Percentiles rank a stretch among this genome's conserved stretches.
Evolutionary conservation across 1,140 invertebrate species (phyloP).

Genomic region (Bacillus rossius): DNA sequence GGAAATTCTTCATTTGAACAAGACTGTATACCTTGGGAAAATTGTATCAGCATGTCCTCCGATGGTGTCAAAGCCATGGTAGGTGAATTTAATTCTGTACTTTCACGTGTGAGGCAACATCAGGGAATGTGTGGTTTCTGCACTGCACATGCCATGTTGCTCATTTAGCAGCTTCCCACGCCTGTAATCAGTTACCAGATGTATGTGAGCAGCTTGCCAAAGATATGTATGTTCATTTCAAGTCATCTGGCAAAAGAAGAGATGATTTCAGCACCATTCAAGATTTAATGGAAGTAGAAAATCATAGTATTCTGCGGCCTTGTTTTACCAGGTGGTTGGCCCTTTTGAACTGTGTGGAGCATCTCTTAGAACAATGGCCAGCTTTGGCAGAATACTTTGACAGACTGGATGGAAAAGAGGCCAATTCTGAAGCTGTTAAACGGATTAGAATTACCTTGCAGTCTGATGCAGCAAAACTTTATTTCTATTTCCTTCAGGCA

Average conservation of each 20-base stretch:
- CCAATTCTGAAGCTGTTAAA: not conserved
- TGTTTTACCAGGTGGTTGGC: conserved; percentile 1
- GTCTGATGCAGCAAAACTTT: not conserved
- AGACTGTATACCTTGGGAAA: not conserved
- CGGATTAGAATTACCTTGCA: not conserved
- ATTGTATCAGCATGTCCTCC: conserved; percentile 2
- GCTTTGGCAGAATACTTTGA: not conserved
- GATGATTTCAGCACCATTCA: not conserved
- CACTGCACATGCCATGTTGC: not conserved
- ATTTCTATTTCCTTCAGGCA: not conserved
- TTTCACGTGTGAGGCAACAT: not conserved
- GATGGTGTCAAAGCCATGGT: conserved; percentile 2
- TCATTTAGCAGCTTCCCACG: not conserved
- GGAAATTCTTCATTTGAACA: not conserved
- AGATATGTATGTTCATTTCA: conserved; percentile 1
- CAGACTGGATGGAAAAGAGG: not conserved
- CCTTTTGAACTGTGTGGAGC: not conserved
- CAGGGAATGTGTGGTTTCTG: conserved; percentile 3
- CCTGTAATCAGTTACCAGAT: not conserved
- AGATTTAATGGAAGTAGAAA: not conserved
- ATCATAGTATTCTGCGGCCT: not conserved
- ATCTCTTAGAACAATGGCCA: conserved; percentile 1
- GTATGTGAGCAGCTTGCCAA: not conserved
- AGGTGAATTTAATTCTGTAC: not conserved
- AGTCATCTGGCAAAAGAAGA: not conserved